Evolutionary conservation across 2,113 vertebrate species (phyloP).

Genomic region (Saimiri boliviensis): DNA sequence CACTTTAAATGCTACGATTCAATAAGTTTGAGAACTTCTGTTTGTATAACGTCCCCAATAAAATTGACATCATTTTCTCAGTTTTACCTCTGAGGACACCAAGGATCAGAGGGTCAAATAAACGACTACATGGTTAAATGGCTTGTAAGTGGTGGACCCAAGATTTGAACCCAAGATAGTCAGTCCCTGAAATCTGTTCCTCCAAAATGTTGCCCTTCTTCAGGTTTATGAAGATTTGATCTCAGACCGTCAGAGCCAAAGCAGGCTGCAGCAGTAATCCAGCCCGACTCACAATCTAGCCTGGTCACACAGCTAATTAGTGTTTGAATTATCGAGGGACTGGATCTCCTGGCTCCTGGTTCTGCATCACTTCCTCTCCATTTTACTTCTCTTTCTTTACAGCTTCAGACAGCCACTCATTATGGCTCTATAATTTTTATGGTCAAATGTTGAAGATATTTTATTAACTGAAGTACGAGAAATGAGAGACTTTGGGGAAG

Average conservation of each 20-base stretch:
- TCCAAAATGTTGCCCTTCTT: not conserved
- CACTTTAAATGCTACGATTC: not conserved
- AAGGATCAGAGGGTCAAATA: not conserved
- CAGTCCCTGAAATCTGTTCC: not conserved
- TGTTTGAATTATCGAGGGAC: not conserved
- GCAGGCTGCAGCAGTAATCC: not conserved
- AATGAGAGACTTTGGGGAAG: not conserved
- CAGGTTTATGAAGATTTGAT: not conserved
- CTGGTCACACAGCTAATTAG: not conserved
- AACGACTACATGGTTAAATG: not conserved
- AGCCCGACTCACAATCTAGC: not conserved
- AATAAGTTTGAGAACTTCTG: not conserved
- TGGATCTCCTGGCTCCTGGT: not conserved
- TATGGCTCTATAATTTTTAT: not conserved
- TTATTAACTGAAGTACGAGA: slow-evolving; percentile 12
- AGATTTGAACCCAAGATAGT: not conserved
- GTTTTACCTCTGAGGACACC: not conserved
- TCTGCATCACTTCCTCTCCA: not conserved
- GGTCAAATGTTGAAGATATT: not conserved
- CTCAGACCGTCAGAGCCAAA: not conserved
- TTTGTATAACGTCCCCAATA: not conserved
- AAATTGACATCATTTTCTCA: not conserved
- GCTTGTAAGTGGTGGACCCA: not conserved
- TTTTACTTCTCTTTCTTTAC: not conserved
- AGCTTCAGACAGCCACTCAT: not conserved